Evolutionary conservation across 2,797 vertebrate species (phyloP), one percentile per base, ranked within the genome.

Genomic region (Zenarchopterus dispar): DNA sequence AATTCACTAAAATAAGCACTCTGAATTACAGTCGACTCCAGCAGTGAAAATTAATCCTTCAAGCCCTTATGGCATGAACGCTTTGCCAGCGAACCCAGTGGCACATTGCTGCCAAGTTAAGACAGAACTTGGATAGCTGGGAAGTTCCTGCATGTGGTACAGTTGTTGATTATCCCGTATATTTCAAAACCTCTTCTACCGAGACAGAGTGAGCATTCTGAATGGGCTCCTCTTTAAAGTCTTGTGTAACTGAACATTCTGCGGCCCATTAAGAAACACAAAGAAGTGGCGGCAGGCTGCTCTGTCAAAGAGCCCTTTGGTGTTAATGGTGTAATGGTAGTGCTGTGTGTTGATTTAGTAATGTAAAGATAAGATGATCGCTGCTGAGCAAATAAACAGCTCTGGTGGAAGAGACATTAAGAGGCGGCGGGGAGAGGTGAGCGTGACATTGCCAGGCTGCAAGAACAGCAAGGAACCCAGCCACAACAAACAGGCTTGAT

Each of bases 321-420:
- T 72, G 77, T 79, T 78, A 73, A 80, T 66, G 66, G 76, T 54
- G 53, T 78, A 75, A 78, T 67, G 65, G 76, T 47, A 59, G 70
- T 1, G 33, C 64, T 59, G 50, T 77, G 49, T 72, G 66, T 82
- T 71, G 43, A 80, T 66, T 50, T 54, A 55, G 66, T 62, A 83
- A 74, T 73, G 76, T 70, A 64, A 78, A 78, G 81, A 84, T 87
- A 82, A 83, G 76, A 46, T 11, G 39, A 75, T 68, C 68, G 74
- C 81, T 73, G 67, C 74, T 62, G 76, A 83, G 67, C 63, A 83
- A 85, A 89, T 75, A 85, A 89, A 88, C 81, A 84, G 47, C 67
- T 62, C 56, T 54, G 60, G 47, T 56, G 31, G 22, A 44, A 63
- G 47, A 60, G 56, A 70, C 62, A 83, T 62, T 58, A 64, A 48